Base-by-base conservation (phyloP, 1,140 invertebrate species). In the Drosophila bipectinata region DNA sequence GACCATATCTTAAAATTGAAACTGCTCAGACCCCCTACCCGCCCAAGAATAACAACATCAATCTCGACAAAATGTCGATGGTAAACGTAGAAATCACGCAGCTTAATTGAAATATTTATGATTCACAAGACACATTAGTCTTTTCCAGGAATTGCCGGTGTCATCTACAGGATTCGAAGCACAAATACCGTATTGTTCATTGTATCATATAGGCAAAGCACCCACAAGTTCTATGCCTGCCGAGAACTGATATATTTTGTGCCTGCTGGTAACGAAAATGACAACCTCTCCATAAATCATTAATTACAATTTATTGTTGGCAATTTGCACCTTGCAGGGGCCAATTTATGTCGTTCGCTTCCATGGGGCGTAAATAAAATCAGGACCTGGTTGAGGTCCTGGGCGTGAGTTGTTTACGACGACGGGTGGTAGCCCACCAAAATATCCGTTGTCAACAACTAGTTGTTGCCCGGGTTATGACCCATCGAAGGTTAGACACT, bases 221-320 rank as follows among this genome's bases (percentile, higher is more conserved):
- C 15, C 7, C 14, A 3, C 14, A 44, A 18, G 30, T 34, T 15
- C 1, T 34, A 15, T 18, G 28, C 10, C 3, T 8, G 18, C 57
- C 12, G 15, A 39, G 32, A 15, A 45, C 39, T 24, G 41, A 37
- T 51, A 37, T 12, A 55, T 44, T 28, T 47, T 45, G 14, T 26
- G 10, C 18, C 5, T 53, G 55, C 55, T 12, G 37, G 37, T 12
- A 51, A 44, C 28, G 58, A 54, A 28, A 49, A 37, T 55, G 69
- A 30, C 53, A 56, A 37, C 15, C 53, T 34, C 14, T 32, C 45
- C 62, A 82, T 76, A 88, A 87, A 87, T 87, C 82, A 83, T 87
- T 82, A 88, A 87, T 79, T 71, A 87, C 78, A 88, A 88, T 88
- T 87, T 88, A 88, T 88, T 79, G 83, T 75, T 79, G 72, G 68